Percentiles rank a stretch among this genome's conserved stretches.
Conservation (phyloP, 92 coral and sea anemone genomes). For the Virgularia gustaviana region DNA sequence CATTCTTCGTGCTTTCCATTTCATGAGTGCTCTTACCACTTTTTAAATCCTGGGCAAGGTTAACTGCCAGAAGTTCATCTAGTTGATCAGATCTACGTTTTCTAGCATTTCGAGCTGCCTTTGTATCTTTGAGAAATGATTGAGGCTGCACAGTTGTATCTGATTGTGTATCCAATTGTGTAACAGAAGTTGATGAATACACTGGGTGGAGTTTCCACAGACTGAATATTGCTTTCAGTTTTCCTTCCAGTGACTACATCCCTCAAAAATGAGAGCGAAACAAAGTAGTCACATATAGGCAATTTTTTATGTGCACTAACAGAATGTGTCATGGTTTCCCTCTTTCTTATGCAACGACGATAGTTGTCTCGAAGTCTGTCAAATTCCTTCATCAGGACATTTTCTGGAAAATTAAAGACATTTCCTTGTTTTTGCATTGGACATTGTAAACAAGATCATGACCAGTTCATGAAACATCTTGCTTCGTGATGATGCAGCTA, state of each 20-base stretch:
- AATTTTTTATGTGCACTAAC: neutral
- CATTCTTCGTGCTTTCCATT: neutral
- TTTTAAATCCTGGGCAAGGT: neutral
- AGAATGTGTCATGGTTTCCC: neutral
- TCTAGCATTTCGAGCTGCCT: neutral
- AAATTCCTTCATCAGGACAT: neutral
- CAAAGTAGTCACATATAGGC: neutral
- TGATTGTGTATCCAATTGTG: neutral
- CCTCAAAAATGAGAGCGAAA: neutral
- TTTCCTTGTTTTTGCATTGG: too few species aligned
- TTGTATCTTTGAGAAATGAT: neutral
- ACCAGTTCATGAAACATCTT: too few species aligned
- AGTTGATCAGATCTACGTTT: neutral
- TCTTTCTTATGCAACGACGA: too few species aligned
- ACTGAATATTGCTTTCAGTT: neutral
- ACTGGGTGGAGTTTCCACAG: neutral
- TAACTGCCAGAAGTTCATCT: neutral
- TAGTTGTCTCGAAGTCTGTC: too few species aligned
- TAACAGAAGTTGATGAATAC: neutral
- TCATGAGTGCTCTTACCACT: neutral
- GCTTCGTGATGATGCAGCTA: too few species aligned
- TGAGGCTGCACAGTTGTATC: neutral
- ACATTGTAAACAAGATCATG: too few species aligned
- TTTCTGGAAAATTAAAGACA: neutral
- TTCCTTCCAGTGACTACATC: neutral